Evolutionary conservation across 2,888 invertebrate genomes (phyloP), one percentile per base, ranked within the genome.

Genomic region (Volucella inflata): DNA sequence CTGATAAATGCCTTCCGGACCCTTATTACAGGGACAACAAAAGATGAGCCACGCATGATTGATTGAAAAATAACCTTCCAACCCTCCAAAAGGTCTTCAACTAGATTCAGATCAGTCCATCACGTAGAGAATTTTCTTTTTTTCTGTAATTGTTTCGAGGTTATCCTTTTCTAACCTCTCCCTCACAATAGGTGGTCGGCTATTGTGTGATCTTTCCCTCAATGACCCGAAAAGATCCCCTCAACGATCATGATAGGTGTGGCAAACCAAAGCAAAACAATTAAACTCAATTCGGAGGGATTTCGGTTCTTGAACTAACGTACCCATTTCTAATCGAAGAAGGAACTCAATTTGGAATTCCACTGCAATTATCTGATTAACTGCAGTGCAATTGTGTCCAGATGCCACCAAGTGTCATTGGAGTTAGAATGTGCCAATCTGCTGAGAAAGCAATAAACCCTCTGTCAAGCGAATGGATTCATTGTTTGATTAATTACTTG

Each of bases 1-100:
- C 38, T 70, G 59, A 84, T 84, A 84, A 80, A 80, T 80, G 64
- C 65, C 6, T 65, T 75, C 42, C 48, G 71, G 75, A 57, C 84
- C 70, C 42, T 70, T 60, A 38, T 53, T 17, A 30, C 70, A 11
- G 21, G 16, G 30, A 14, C 59, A 75, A 84, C 80, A 84, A 84
- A 75, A 67, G 84, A 75, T 55, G 65, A 70, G 53, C 57, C 64
- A 80, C 80, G 65, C 80, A 84, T 84, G 84, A 84, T 75, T 75
- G 75, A 84, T 84, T 75, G 60, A 70, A 65, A 80, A 76, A 59
- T 64, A 38, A 59, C 30, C 30, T 21, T 21, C 36, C 42, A 65
- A 55, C 38, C 42, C 44, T 74, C 44, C 42, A 62, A 72, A 78
- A 68, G 72, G n/a, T 62, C 62, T 57, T 42, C 51, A 57, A 75